These are phyloP conservation scores for Semaprochilodus insignis DNA, from an alignment of 2,797 vertebrate species.

Conservation along the genomic window DNA sequence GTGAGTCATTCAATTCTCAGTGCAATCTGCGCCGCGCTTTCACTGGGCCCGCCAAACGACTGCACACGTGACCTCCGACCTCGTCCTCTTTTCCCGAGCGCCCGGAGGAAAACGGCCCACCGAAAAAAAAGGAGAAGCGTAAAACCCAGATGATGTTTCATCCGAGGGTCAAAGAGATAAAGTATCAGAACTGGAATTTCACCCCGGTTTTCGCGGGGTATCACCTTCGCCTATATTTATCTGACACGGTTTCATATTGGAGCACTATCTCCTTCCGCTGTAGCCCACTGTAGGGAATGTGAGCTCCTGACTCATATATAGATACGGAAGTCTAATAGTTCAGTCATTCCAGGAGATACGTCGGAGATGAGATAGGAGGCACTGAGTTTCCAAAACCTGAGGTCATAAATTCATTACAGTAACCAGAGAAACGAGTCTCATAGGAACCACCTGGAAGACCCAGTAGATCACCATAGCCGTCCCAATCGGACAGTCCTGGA, in stretches of 20 bases:
- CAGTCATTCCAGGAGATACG: too few relatives aligned
- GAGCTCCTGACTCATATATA: not conserved
- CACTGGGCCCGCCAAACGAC: not conserved
- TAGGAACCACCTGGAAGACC: too few relatives aligned
- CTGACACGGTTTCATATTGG: not conserved
- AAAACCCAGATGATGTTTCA: not conserved
- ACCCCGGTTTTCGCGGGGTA: not conserved
- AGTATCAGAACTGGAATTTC: not conserved
- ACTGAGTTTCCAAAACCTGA: too few relatives aligned
- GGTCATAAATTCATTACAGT: too few relatives aligned
- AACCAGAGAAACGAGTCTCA: too few relatives aligned
- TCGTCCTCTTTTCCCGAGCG: not conserved
- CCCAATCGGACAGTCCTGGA: too few relatives aligned
- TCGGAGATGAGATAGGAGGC: too few relatives aligned
- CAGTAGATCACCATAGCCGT: too few relatives aligned
- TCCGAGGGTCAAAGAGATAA: not conserved
- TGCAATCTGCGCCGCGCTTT: not conserved
- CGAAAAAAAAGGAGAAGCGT: not conserved
- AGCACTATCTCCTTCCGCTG: not conserved
- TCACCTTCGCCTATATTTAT: slow-evolving; percentile 5
- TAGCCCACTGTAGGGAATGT: not conserved
- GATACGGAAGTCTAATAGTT: too few relatives aligned
- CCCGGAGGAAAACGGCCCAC: not conserved
- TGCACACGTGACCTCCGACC: not conserved
- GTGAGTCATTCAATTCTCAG: slow-evolving; percentile 20